Conservation (phyloP, 92 coral and sea anemone species). For the Epizoanthus illoricatus region DNA sequence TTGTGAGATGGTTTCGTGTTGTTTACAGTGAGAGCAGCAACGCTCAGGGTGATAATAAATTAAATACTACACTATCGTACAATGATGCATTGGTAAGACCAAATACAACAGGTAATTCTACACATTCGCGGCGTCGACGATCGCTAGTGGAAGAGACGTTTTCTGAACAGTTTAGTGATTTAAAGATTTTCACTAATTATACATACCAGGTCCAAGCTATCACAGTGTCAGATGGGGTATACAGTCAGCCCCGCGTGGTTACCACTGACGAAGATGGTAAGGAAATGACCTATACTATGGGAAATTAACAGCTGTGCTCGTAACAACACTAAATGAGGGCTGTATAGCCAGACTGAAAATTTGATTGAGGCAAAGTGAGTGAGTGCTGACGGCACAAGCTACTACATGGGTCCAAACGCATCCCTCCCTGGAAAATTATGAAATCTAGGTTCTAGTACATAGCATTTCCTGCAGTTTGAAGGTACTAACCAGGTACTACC, state of each 20-base stretch:
- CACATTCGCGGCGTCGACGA: slow-evolving; percentile 10
- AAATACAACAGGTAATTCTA: slow-evolving; percentile 8
- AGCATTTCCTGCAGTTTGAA: no score
- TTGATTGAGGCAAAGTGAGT: no score
- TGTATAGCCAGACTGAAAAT: no score
- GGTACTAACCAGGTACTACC: no score
- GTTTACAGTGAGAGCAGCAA: slow-evolving; percentile 44
- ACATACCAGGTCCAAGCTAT: slow-evolving; percentile 41
- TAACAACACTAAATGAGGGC: no score
- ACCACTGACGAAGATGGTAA: slow-evolving; percentile 71
- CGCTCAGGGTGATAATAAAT: not conserved
- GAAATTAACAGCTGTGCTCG: no score
- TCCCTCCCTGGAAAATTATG: no score
- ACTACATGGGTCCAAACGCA: no score
- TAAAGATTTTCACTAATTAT: slow-evolving; percentile 63
- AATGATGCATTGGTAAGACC: slow-evolving; percentile 1
- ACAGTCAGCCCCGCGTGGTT: slow-evolving; percentile 30
- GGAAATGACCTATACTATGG: not conserved
- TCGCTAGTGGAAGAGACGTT: slow-evolving; percentile 10
- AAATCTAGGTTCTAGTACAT: no score
- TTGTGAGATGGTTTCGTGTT: slow-evolving; percentile 50
- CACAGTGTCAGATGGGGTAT: slow-evolving; percentile 50
- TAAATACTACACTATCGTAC: not conserved
- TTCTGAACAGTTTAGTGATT: slow-evolving; percentile 41
- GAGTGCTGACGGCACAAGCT: no score